Evolutionary conservation across 2,113 vertebrate genomes (phyloP), one percentile per base, ranked within the genome.

Genomic region (Cariama cristata): DNA sequence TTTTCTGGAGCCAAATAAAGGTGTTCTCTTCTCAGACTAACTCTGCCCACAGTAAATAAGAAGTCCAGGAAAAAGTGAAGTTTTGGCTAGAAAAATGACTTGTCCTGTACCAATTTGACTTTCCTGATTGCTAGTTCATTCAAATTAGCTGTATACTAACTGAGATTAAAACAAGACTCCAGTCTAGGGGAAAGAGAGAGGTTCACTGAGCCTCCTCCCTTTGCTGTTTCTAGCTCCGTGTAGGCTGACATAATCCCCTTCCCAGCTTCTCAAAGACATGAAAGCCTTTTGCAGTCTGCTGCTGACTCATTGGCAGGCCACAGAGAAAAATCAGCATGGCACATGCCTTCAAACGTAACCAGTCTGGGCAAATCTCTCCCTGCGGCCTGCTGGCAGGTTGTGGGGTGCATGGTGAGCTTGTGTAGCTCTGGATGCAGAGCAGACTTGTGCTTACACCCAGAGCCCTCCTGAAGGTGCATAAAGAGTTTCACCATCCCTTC

Each of bases 361-460:
- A 27, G 9, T 35, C 16, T 59, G 45, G 32, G 32, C 44, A 72
- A 52, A 49, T 14, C 35, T 30, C 26, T 55, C n/a, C 22, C 14
- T 72, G 38, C 44, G 79, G 55, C n/a, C 44, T 90, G 22, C 19
- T 50, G 68, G 13, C 27, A 50, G 28, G 18, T 19, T 79, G 21
- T 0, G 0, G 12, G 9, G 11, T 49, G 20, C 21, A 18, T 4
- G 30, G 55, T 21, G 42, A 14, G 8, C 69, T 73, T 64, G 23
- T 53, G 33, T 28, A 53, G 21, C 50, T 88, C 4, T 2, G 32
- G 20, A 58, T 27, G 27, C 33, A 75, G 52, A 79, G 64, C 26
- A 81, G n/a, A 35, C 2, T 3, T 27, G 21, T 26, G 47, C 62
- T 79, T 62, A 82, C 30, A 53, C 14, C 47, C 56, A 58, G 23